Evolutionary conservation across 2,797 vertebrate genomes (phyloP).

Genomic region (Ficedula albicollis): DNA sequence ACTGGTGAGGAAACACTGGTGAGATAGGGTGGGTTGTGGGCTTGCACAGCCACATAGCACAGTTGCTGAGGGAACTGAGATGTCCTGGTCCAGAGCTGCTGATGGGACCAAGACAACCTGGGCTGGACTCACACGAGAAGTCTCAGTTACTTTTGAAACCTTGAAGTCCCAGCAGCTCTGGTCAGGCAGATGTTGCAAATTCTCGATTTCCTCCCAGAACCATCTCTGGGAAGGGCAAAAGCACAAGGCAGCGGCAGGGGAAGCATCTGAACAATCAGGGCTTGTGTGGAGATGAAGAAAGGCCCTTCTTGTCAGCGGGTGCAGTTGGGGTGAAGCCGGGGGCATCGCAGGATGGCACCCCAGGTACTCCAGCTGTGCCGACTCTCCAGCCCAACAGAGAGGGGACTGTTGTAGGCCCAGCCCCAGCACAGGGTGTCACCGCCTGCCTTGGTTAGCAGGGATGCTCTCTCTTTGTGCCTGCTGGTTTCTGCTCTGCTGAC

Average conservation of each 20-base stretch:
- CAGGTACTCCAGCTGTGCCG: constrained; percentile 51
- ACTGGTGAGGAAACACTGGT: neutral
- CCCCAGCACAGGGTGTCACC: constrained; percentile 67
- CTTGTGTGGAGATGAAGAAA: constrained; percentile 56
- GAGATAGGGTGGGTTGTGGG: neutral
- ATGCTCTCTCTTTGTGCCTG: constrained; percentile 52
- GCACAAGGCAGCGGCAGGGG: neutral
- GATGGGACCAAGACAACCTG: neutral
- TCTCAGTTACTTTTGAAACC: neutral
- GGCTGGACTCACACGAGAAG: rapidly evolving
- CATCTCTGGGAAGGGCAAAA: neutral
- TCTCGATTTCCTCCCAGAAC: neutral
- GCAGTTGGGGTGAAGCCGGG: neutral
- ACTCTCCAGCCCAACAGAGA: constrained; percentile 53
- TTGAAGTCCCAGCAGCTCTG: neutral
- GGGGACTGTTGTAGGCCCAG: constrained; percentile 34
- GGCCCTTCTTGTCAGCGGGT: constrained; percentile 46
- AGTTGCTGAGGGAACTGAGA: neutral
- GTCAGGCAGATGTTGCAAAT: neutral
- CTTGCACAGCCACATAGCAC: neutral
- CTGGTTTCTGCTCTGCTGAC: constrained; percentile 65
- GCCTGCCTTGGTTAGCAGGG: constrained; percentile 38
- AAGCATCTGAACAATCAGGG: constrained; percentile 29
- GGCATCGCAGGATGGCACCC: constrained; percentile 44
- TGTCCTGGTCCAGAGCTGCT: neutral